Evolutionary conservation across 2,113 vertebrate species (phyloP), one percentile per base, ranked within the genome.

Genomic region (Cyanoderma ruficeps): DNA sequence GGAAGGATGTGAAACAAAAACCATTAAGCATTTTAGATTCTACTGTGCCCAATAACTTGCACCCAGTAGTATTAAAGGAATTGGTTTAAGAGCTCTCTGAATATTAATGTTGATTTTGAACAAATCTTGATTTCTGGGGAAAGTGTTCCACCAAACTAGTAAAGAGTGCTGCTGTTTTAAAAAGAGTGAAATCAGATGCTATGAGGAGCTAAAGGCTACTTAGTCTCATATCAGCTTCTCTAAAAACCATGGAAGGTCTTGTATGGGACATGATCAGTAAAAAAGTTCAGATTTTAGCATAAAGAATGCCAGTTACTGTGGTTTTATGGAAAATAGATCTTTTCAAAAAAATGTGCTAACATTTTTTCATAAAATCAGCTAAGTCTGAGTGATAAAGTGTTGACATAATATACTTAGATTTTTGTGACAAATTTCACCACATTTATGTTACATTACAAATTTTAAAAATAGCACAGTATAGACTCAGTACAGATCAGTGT

Each of bases 1-100:
- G 49, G 74, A 33, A 96, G 69, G 65, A 91, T 97, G 91, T 97
- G 93, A 93, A 97, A 95, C 91, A 95, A 91, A 97, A 96, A 96
- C 8, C 61, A 91, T 97, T 94, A 97, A 87, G 52, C 94, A 89
- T 83, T 93, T 97, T 95, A 96, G 77, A 90, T 87, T 81, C 76
- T 92, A 89, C 79, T 83, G 41, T 84, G 72, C 39, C 56, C 4
- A 9, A 83, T 95, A 94, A 93, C 89, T 90, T 87, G 56, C 56
- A 89, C 52, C 80, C 76, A 52, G 60, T 81, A 78, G 52, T 93
- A 90, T 94, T 93, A 96, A 63, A 78, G 76, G 76, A 89, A 93
- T 89, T 89, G 93, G 76, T 75, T 96, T 92, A 91, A 72, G 56
- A 95, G 41, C 42, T 75, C 39, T 95, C 60, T 81, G 95, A 92